Conservation (phyloP, 2,888 invertebrate genomes). For the Eurytoma californica region DNA sequence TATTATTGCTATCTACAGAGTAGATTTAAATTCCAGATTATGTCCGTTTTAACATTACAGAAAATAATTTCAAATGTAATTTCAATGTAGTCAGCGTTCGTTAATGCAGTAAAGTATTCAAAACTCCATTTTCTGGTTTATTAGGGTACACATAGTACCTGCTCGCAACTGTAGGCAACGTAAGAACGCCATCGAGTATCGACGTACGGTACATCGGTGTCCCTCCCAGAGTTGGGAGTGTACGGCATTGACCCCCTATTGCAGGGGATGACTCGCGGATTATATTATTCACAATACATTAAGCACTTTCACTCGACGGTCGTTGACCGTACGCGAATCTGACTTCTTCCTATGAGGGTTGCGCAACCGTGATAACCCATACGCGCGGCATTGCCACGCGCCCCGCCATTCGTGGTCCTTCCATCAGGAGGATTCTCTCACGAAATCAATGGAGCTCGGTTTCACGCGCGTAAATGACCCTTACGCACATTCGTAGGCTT, state of each 20-base stretch:
- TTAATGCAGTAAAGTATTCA: too few species aligned
- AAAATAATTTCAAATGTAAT: too few species aligned
- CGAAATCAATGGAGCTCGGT: conserved; percentile 45
- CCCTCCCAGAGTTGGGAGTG: neutral
- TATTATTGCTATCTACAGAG: too few species aligned
- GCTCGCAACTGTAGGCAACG: neutral
- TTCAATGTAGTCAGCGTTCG: too few species aligned
- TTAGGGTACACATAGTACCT: neutral
- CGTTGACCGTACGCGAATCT: conserved; percentile 23
- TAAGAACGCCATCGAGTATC: conserved; percentile 15
- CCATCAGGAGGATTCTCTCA: conserved; percentile 4
- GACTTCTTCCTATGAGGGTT: conserved; percentile 5
- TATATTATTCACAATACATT: conserved; percentile 74
- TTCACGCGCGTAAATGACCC: conserved; percentile 40
- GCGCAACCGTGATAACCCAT: conserved; percentile 12
- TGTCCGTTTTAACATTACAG: too few species aligned
- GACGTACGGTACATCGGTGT: neutral
- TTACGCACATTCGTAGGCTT: conserved; percentile 8
- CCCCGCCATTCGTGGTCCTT: too few species aligned
- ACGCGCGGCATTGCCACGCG: neutral
- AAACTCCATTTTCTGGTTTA: too few species aligned
- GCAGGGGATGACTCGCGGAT: conserved; percentile 67
- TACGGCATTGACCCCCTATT: conserved; percentile 3
- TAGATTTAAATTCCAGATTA: too few species aligned
- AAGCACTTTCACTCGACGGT: conserved; percentile 67